Evolutionary conservation across 2,113 vertebrate genomes (phyloP).

Genomic region (Dicentrarchus labrax): DNA sequence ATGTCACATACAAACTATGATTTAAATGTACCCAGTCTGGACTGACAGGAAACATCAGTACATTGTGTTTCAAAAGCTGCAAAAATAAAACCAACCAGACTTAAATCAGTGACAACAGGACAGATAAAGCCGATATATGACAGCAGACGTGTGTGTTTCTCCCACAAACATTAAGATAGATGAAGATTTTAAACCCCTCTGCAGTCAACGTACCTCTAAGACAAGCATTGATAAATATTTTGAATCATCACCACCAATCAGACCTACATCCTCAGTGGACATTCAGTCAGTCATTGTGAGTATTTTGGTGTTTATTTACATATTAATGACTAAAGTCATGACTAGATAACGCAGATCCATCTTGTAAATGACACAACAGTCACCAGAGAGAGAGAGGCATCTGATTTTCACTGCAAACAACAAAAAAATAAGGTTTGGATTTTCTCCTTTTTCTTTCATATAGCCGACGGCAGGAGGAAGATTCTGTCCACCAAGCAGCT

Average conservation of each 20-base stretch:
- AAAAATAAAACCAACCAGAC: not conserved
- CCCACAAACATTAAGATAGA: not conserved
- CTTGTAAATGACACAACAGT: not conserved
- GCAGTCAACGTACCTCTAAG: not conserved
- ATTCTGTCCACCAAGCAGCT: not conserved
- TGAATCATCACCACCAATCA: conserved; percentile 6
- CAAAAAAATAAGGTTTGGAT: not conserved
- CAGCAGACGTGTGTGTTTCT: not conserved
- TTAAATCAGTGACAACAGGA: not conserved
- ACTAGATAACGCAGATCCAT: not conserved
- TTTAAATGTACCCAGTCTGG: not conserved
- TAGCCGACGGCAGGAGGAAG: not conserved
- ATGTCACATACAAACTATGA: not conserved
- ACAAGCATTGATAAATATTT: conserved; percentile 16
- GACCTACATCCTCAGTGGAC: not conserved
- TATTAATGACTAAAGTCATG: not conserved
- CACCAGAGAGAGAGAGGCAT: not conserved
- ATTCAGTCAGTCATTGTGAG: not conserved
- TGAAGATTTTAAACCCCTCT: not conserved
- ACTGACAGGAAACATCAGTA: not conserved
- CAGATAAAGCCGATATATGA: conserved; percentile 2
- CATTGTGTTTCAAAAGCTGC: not conserved
- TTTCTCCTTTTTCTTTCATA: not conserved
- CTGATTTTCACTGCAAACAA: not conserved
- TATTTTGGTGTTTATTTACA: not conserved